Evolutionary conservation across 2,888 invertebrate genomes (phyloP), one percentile per base, ranked within the genome.

Genomic region (Dyspetes luteomarginatus): DNA sequence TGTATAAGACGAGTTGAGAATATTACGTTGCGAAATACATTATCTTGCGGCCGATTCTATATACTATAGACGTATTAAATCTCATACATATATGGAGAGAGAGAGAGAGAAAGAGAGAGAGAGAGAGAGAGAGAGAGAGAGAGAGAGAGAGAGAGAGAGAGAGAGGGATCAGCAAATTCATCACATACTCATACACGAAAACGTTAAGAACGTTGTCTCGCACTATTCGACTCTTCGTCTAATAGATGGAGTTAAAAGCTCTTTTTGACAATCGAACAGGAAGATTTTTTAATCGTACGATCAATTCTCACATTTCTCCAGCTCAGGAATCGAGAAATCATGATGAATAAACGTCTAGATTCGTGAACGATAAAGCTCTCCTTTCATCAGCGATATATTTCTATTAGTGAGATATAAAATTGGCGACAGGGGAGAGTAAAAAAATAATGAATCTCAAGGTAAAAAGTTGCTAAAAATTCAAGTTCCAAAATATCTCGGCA

Each of bases 191-290:
- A 55, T 19, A 55, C 22, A 15, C 7, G 48, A 9, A 2, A 17
- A 52, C 69, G 50, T 28, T 41, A 30, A 19, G 9, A 28, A 48
- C 56, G 22, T 77, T 64, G 56, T 77, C 65, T 65, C 71, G 9
- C 19, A 41, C 19, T 60, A 62, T 62, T n/a, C 41, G 43, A 36
- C 36, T 12, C 41, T 45, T n/a, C 45, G 12, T n/a, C 26, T 65
- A 72, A 73, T 73, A 60, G 78, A 78, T 73, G 72, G 73, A 71
- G 71, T 50, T 77, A 71, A 77, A 67, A 67, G 74, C 67, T 36
- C 71, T 72, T 78, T 72, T 67, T 30, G 65, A 78, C 58, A 78
- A 78, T 72, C 60, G 56, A 30, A 48, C 72, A 50, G 58, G 26
- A 41, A 58, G 65, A 67, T 72, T 67, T 65, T 58, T 22, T 78